Base-by-base conservation (phyloP, 2,888 invertebrate genomes). In the Lycia hirtaria region DNA sequence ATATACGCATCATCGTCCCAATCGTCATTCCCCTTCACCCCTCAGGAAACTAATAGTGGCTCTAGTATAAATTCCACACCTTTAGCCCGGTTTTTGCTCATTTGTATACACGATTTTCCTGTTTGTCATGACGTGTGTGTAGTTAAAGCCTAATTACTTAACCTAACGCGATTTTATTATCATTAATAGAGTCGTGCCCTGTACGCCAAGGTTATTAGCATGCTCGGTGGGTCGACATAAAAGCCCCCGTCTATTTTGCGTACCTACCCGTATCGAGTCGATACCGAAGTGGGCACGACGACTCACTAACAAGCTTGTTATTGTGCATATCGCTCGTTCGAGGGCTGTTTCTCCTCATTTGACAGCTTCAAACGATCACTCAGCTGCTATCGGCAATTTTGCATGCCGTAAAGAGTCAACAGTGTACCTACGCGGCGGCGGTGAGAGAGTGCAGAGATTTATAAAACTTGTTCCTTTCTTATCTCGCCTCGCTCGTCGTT, bases 371-470 rank as follows among this genome's bases (percentile, higher is more conserved):
- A 52, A 52, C 65, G 50, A 80, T 80, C 75, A 68, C 73, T 77
- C 76, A 75, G 71, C 70, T 67, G 74, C 75, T 77, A 80, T 83
- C 78, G 76, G 69, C 80, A 76, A 82, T 80, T 83, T 76, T 75
- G 72, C 80, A 85, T 70, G 80, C 75, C 64, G 69, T 70, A n/a
- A n/a, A 72, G 73, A 69, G 72, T 70, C 64, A 68, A 61, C 67
- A 59, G 43, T 53, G 43, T 50, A 44, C n/a, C n/a, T n/a, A n/a
- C n/a, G n/a, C n/a, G n/a, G n/a, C 52, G 57, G 40, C 20, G 47
- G 50, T 38, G 40, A 51, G 49, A 30, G 60, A 60, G 48, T 53
- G 52, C 52, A 48, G 40, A 56, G 58, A 64, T 62, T 62, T 64
- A 64, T 62, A 50, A 55, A 54, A 59, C 50, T 35, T 54, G 58